These are phyloP conservation scores for Lanistes nyassanus DNA, from an alignment of 1,140 invertebrate species.

Conservation along the genomic window DNA sequence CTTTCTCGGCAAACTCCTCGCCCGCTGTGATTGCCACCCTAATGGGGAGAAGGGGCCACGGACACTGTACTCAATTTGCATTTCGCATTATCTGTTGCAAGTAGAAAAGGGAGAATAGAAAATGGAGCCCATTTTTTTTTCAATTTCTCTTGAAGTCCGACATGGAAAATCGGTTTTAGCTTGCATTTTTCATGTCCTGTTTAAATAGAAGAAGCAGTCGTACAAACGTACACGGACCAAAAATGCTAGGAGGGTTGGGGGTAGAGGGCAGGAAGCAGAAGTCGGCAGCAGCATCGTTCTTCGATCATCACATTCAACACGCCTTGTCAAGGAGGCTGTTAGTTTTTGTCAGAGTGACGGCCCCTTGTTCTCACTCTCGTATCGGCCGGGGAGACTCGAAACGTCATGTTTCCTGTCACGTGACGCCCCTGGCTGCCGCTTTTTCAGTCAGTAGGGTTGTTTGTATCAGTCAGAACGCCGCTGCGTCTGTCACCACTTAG, in stretches of 20 bases:
- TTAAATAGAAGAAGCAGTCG: not conserved
- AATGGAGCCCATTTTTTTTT: not conserved
- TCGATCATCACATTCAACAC: slow-evolving; percentile 11
- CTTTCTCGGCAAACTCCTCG: too few relatives aligned
- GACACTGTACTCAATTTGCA: too few relatives aligned
- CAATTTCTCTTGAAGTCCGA: not conserved
- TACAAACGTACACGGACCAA: too few relatives aligned
- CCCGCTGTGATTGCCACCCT: too few relatives aligned
- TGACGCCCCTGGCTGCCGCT: not conserved
- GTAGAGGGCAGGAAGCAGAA: not conserved
- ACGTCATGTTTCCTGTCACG: slow-evolving; percentile 10
- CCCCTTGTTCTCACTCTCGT: slow-evolving; percentile 9
- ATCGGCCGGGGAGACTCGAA: not conserved
- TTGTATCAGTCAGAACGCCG: too few relatives aligned
- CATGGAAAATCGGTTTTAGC: not conserved
- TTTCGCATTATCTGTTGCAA: too few relatives aligned
- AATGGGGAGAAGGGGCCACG: too few relatives aligned
- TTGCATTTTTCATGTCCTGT: not conserved
- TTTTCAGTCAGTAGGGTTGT: too few relatives aligned
- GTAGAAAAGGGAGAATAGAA: not conserved
- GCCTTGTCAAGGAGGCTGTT: slow-evolving; percentile 16
- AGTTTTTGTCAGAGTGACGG: slow-evolving; percentile 23
- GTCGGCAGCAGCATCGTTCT: not conserved
- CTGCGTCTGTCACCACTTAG: too few relatives aligned
- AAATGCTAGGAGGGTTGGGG: not conserved